A percentile compares a stretch with the other conserved stretches of the same genome.
These are phyloP conservation scores for Saccopteryx bilineata DNA, from an alignment of 2,113 vertebrate genomes.

Conservation along the genomic window DNA sequence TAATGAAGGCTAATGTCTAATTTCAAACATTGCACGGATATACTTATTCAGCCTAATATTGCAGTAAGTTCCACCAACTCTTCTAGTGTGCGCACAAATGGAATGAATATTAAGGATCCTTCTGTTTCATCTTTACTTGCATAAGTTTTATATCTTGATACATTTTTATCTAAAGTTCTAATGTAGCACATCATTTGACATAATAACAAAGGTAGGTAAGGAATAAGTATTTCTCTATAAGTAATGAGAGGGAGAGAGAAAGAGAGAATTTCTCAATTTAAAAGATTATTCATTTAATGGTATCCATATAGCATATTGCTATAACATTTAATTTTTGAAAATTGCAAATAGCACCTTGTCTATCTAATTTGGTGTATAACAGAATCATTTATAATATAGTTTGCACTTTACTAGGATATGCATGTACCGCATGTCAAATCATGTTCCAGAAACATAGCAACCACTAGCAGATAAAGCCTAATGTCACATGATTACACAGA, in stretches of 20 bases:
- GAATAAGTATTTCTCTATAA: not conserved
- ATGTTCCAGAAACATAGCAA: constrained; percentile 43
- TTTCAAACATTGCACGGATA: constrained; percentile 61
- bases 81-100: not conserved
- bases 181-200: not conserved
- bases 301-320: not conserved
- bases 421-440: constrained; percentile 50
- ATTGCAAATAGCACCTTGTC: constrained; percentile 39
- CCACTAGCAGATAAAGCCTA: constrained; percentile 52
- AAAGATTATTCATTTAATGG: constrained; percentile 29
- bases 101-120: not conserved
- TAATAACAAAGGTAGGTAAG: constrained; percentile 10
- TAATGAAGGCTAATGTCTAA: constrained; percentile 69
- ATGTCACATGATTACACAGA: constrained; percentile 1
- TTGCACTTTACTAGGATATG: constrained; percentile 63
- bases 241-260: not conserved
- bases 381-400: constrained; percentile 32
- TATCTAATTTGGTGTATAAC: constrained; percentile 20
- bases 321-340: constrained; percentile 46
- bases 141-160: constrained; percentile 46
- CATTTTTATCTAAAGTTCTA: constrained; percentile 49
- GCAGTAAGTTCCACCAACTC: constrained; percentile 38
- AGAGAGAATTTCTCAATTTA: not conserved
- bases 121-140: constrained; percentile 34
- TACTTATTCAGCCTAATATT: not conserved